Evolutionary conservation across 2,888 invertebrate genomes (phyloP), one percentile per base, ranked within the genome.

Genomic region (Drosophila flavopinicola): DNA sequence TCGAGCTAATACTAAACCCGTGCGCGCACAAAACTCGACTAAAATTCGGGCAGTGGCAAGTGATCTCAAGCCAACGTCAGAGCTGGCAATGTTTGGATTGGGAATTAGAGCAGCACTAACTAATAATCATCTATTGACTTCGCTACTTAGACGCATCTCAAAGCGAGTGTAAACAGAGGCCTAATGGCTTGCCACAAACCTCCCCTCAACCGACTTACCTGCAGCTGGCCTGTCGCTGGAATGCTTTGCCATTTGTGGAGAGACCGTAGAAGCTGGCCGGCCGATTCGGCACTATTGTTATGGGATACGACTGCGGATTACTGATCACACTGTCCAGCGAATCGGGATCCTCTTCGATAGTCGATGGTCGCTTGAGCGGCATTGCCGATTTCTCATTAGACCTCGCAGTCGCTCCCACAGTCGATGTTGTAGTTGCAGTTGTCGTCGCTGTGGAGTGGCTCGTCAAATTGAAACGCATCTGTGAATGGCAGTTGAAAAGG

Each of bases 291-390:
- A 91, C 90, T 51, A 91, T 89, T 24, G 91, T 91, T 23, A 91
- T 91, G 24, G 91, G 91, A 72, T 90, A 90, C 13, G 90, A 90
- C 20, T 89, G 87, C 2, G 91, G 91, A 86, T 91, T 90, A 39
- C 90, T 88, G 42, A 91, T 89, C 17, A 91, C 90, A 67, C 91
- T 91, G 66, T 91, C 91, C 61, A 91, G 67, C 1, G 91, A 91
- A 42, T 91, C 90, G 13, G 91, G 91, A 61, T 91, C 91, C 44
- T 88, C 86, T 32, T 91, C 91, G 13, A 91, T 89, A n/a, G 88
- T 88, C 5, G 87, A 64, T 29, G 89, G 88, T 23, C 88, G 84
- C 11, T 77, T 79, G 15, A 85, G 48, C 6, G 86, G 78, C 44
- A 80, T 71, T 32, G 69, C 42, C 1, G 73, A 63, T 44, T 71